A percentile compares a stretch with the other conserved stretches of the same genome.
Evolutionary conservation across 2,113 vertebrate genomes (phyloP).

Genomic region (Ia io): DNA sequence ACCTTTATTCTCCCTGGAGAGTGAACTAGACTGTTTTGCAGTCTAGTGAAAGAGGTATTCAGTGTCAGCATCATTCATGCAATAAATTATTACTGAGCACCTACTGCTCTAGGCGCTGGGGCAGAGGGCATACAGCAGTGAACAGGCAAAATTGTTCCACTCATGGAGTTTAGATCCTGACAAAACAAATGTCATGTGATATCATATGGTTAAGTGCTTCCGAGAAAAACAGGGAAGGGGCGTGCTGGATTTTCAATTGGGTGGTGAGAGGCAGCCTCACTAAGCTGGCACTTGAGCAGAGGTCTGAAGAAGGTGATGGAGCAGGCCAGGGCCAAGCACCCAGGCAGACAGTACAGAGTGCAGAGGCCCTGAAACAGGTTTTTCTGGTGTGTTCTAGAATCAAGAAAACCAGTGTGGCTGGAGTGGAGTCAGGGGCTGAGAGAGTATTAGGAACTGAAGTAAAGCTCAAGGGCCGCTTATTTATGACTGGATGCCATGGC

Average conservation of each 20-base stretch:
- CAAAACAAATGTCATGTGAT: not conserved
- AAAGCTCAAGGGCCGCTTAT: not conserved
- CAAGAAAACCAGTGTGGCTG: not conserved
- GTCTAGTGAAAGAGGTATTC: not conserved
- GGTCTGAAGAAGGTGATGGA: not conserved
- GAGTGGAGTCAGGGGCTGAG: not conserved
- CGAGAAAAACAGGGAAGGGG: not conserved
- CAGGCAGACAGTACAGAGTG: not conserved
- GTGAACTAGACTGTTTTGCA: not conserved
- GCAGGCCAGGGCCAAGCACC: not conserved
- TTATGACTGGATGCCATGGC: not conserved
- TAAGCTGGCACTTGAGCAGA: not conserved
- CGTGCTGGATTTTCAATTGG: not conserved
- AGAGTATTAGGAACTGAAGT: not conserved
- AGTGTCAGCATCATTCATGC: not conserved
- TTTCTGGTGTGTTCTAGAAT: constrained; percentile 8
- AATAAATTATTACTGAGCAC: not conserved
- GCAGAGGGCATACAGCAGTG: not conserved
- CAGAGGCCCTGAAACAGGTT: not conserved
- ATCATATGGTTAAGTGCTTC: not conserved
- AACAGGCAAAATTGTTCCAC: not conserved
- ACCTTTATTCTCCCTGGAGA: not conserved
- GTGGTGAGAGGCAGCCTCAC: not conserved
- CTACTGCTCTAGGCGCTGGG: not conserved
- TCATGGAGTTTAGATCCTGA: not conserved